Evolutionary conservation across 1,140 invertebrate genomes (phyloP).

Genomic region (Drosophila persimilis): DNA sequence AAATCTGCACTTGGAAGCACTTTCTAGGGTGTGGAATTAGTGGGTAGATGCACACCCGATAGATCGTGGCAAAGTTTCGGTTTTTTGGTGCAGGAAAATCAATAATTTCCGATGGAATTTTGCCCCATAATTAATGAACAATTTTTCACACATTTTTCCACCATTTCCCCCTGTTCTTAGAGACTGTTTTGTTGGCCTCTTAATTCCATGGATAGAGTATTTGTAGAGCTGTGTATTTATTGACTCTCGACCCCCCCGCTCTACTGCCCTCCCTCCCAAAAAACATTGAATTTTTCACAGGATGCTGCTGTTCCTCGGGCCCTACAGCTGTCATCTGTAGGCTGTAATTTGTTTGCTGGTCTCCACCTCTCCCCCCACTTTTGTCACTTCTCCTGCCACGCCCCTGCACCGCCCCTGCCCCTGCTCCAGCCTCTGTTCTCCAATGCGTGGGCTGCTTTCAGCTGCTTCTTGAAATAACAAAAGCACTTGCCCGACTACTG

Average conservation of each 20-base stretch:
- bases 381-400: background rate
- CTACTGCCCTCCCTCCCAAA: background rate
- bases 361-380: slow-evolving; percentile 11
- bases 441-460: slow-evolving; percentile 69
- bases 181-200: background rate
- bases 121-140: too few species aligned
- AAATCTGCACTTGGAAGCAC: too few species aligned
- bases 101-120: too few species aligned
- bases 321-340: slow-evolving; percentile 67
- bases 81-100: too few species aligned
- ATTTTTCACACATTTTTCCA: too few species aligned
- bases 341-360: slow-evolving; percentile 69
- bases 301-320: slow-evolving; percentile 59
- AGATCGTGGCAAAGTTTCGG: too few species aligned
- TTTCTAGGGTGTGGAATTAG: too few species aligned
- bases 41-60: too few species aligned
- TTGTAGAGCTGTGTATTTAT: slow-evolving; percentile 20
- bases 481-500: slow-evolving; percentile 49
- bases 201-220: background rate
- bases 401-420: too few species aligned
- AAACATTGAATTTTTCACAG: slow-evolving; percentile 5
- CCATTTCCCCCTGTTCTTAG: background rate
- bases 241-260: background rate
- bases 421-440: background rate
- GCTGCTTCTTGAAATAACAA: slow-evolving; percentile 62